Conservation (phyloP, 2,888 invertebrate genomes). For the Dexiosoma caninum region DNA sequence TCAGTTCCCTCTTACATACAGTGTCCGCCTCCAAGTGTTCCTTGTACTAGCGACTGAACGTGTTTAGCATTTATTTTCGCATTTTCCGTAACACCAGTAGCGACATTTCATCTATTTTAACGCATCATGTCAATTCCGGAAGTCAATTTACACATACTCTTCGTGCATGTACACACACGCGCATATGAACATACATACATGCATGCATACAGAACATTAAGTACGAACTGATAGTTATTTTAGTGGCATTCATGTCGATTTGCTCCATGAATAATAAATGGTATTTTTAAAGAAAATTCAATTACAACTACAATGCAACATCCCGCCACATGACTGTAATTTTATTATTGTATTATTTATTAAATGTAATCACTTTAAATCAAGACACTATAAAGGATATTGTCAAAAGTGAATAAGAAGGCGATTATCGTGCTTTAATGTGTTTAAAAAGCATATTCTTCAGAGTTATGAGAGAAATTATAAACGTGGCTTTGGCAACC, state of each 20-base stretch:
- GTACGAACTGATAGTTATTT: conserved; percentile 29
- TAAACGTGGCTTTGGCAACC: too few species aligned
- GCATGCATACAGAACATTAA: not conserved
- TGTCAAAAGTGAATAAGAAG: not conserved
- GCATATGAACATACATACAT: not conserved
- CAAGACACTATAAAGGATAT: not conserved
- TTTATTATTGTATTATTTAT: conserved; percentile 36
- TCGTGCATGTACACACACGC: not conserved
- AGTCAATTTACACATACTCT: conserved; percentile 58
- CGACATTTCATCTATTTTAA: conserved; percentile 35
- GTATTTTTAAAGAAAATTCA: conserved; percentile 52
- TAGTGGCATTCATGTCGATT: conserved; percentile 50
- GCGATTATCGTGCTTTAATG: not conserved
- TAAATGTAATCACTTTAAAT: conserved; percentile 28
- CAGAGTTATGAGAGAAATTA: too few species aligned
- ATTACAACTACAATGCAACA: conserved; percentile 48
- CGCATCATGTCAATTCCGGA: conserved; percentile 61
- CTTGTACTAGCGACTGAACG: conserved; percentile 29
- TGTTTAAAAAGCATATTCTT: too few species aligned
- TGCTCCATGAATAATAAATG: conserved; percentile 48
- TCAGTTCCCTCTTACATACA: conserved; percentile 3
- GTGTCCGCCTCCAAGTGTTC: not conserved
- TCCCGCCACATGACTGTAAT: conserved; percentile 32
- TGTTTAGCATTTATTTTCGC: conserved; percentile 60
- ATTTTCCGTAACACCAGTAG: conserved; percentile 56